These are phyloP conservation scores for Calyptommatus sinebrachiatus DNA, from an alignment of 2,113 vertebrate genomes.

Conservation along the genomic window DNA sequence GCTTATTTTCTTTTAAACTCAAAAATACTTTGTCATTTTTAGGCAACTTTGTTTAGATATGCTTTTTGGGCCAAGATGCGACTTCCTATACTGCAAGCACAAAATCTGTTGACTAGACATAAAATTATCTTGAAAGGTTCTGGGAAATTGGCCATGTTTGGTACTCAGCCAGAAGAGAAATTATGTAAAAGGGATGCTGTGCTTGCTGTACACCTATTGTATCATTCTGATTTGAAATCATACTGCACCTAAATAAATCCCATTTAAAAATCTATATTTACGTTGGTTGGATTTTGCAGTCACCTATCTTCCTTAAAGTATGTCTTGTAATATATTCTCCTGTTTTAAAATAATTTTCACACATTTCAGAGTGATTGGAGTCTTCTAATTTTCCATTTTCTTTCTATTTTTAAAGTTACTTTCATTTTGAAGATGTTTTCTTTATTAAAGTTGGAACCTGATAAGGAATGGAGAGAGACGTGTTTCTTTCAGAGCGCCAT, in stretches of 20 bases:
- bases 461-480: no score
- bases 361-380: no score
- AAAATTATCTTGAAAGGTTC: slow-evolving; percentile 43
- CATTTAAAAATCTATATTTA: neutral
- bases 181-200: neutral
- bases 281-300: neutral
- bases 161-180: neutral
- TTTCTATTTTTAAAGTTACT: no score
- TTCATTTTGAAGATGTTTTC: no score
- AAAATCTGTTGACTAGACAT: slow-evolving; percentile 33
- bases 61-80: slow-evolving; percentile 5
- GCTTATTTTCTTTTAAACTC: slow-evolving; percentile 29
- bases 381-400: no score
- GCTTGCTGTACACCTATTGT: neutral
- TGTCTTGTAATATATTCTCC: no score
- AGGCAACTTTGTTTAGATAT: slow-evolving; percentile 23
- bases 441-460: no score
- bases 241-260: no score
- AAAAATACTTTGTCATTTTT: slow-evolving; percentile 26
- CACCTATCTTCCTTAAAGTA: no score
- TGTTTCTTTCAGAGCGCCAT: no score
- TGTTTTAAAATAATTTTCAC: no score
- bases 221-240: no score
- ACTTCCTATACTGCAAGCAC: slow-evolving; percentile 28
- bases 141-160: slow-evolving; percentile 24